Base-by-base conservation (phyloP, 2,113 vertebrate genomes). In the Gallinago jamesoni region DNA sequence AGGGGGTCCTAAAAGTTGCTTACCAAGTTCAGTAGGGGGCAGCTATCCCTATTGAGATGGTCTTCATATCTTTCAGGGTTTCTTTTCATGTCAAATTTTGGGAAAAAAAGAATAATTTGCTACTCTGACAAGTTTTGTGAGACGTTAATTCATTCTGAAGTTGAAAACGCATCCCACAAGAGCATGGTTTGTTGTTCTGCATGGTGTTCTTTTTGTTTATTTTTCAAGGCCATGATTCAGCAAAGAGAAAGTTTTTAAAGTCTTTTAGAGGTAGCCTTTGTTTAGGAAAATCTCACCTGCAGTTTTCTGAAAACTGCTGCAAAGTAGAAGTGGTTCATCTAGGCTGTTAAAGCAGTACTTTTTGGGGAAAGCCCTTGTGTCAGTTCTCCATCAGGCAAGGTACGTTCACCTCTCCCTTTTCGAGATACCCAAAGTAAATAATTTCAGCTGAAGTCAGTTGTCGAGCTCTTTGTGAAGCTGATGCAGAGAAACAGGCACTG, bases 261-360 rank as follows among this genome's bases (percentile, higher is more conserved):
- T 4, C 4, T 74, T 90, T 55, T 8, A 35, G 13, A 62, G 8
- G 30, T 33, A 39, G 1, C 3, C 6, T 19, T 63, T 14, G 18
- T 28, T 74, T 2, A 23, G 47, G 50, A 74, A 41, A 78, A 57
- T 2, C 41, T 59, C 56, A 47, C 16, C 10, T 19, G 30, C 8
- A 60, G 1, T 2, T 10, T 82, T 59, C 50, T 55, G 74, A 10
- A 39, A 33, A 41, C 3, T 2, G 0, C 25, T 14, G 15, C 1
- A 24, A 11, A 1, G 7, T 3, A 14, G 28, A 62, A 93, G 84
- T 2, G 1, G 24, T 57, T 84, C 28, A 55, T 7, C 20, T 8
- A 17, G 14, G 24, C 28, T n/a, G 60, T 45, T 16, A 4, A 84
- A 87, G 10, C 1, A 8, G 7, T 13, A 11, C 23, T 21, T 31